phyloP scores from a whole-genome alignment of 1,140 invertebrate species.

The Brachystomella parvula region DNA sequence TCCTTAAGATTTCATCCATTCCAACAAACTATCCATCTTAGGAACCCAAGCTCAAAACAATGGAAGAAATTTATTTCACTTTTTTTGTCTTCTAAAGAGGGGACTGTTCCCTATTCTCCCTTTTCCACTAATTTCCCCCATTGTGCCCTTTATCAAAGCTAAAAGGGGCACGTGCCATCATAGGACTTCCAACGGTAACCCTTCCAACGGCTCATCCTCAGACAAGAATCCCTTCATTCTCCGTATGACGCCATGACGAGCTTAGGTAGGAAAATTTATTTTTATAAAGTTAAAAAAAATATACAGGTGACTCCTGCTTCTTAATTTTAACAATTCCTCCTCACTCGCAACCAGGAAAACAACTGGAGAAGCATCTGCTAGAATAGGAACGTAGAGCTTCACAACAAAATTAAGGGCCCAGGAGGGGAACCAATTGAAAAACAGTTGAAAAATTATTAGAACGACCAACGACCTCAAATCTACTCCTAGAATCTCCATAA shows the following conservation, averaged over 20 bases:
- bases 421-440: not conserved
- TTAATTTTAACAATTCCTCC: not conserved
- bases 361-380: slow-evolving; percentile 1
- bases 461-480: not conserved
- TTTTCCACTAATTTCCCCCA: not conserved
- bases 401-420: not conserved
- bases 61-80: not conserved
- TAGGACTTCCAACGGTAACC: no score
- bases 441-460: not conserved
- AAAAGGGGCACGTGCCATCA: slow-evolving; percentile 21
- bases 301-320: slow-evolving; percentile 3
- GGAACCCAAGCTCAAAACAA: not conserved
- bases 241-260: slow-evolving; percentile 1
- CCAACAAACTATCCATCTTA: not conserved
- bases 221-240: not conserved
- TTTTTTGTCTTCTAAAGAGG: not conserved
- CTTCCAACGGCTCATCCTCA: slow-evolving; percentile 16
- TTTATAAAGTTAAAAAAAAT: not conserved
- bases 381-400: not conserved
- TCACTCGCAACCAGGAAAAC: not conserved
- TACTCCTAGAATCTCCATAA: not conserved
- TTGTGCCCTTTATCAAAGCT: not conserved
- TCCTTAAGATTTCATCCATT: not conserved
- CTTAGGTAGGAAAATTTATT: no score
- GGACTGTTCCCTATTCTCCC: not conserved